A percentile compares a stretch with the other conserved stretches of the same genome.
phyloP scores from a whole-genome alignment of 1,140 invertebrate genomes.

The Semibalanus balanoides region DNA sequence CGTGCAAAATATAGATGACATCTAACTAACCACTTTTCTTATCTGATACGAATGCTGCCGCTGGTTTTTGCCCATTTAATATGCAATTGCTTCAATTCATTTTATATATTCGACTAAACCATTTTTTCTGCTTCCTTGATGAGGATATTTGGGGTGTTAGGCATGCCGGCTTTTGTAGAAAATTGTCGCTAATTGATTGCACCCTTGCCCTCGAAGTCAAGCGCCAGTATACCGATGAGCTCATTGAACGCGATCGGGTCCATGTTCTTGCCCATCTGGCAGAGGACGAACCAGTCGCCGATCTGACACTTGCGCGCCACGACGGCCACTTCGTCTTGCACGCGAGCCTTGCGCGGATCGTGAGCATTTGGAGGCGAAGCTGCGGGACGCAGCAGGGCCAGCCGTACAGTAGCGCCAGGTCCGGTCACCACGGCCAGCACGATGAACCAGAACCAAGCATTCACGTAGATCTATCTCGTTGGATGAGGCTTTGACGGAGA shows the following conservation, averaged over 20 bases:
- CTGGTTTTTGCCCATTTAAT: no score
- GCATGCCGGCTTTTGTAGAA: no score
- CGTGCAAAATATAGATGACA: no score
- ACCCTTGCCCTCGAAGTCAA: no score
- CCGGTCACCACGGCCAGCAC: slow-evolving; percentile 25
- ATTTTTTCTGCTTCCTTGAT: no score
- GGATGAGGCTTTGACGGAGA: slow-evolving; percentile 33
- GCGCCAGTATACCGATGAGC: neutral
- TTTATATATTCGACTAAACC: no score
- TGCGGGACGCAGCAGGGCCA: slow-evolving; percentile 23
- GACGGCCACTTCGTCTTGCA: slow-evolving; percentile 12
- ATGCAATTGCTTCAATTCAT: slow-evolving; percentile 60
- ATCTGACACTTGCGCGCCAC: slow-evolving; percentile 15
- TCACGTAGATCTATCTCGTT: no score
- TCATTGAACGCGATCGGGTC: neutral
- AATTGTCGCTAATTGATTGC: no score
- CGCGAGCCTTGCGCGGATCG: slow-evolving; percentile 16
- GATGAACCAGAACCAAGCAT: slow-evolving; percentile 25
- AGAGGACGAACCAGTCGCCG: slow-evolving; percentile 30
- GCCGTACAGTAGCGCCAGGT: slow-evolving; percentile 25
- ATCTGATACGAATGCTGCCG: no score
- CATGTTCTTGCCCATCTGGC: slow-evolving; percentile 17
- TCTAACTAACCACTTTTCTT: no score
- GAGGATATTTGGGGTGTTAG: no score
- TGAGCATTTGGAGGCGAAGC: slow-evolving; percentile 21